phyloP scores from a whole-genome alignment of 2,113 vertebrate species.

The Oryzias melastigma region DNA sequence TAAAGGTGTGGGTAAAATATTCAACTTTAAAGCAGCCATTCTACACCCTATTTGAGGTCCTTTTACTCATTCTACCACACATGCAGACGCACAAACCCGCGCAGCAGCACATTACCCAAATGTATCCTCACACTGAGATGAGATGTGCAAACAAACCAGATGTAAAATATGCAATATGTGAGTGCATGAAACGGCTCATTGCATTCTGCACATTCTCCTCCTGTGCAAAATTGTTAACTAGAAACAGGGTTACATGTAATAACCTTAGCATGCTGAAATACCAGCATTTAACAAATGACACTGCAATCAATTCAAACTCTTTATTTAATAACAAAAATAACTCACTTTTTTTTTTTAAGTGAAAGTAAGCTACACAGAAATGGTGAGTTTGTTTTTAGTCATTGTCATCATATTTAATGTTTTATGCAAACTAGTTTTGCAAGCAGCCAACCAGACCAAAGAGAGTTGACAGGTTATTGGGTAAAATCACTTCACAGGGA shows the following conservation, averaged over 20 bases:
- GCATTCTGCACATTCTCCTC: constrained; percentile 11
- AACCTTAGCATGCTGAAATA: background rate
- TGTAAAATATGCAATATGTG: constrained; percentile 35
- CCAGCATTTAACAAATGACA: background rate
- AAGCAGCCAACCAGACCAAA: no score
- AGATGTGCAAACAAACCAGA: constrained; percentile 4
- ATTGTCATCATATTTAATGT: no score
- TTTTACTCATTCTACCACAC: constrained; percentile 71
- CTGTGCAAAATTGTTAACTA: background rate
- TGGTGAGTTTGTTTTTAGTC: no score
- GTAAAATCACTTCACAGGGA: no score
- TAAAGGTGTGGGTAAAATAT: constrained; percentile 37
- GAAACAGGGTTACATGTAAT: background rate
- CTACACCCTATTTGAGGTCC: constrained; percentile 53
- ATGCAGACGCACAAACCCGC: background rate
- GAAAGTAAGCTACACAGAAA: no score
- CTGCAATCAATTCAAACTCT: background rate
- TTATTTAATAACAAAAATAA: background rate
- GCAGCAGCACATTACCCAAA: constrained; percentile 1
- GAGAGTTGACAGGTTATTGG: no score
- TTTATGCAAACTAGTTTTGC: no score
- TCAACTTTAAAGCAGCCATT: constrained; percentile 77
- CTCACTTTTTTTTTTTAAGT: no score
- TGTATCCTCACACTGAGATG: constrained; percentile 3
- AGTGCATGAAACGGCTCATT: constrained; percentile 18